phyloP scores from a whole-genome alignment of 1,140 invertebrate species.

The Gryon sp. region DNA sequence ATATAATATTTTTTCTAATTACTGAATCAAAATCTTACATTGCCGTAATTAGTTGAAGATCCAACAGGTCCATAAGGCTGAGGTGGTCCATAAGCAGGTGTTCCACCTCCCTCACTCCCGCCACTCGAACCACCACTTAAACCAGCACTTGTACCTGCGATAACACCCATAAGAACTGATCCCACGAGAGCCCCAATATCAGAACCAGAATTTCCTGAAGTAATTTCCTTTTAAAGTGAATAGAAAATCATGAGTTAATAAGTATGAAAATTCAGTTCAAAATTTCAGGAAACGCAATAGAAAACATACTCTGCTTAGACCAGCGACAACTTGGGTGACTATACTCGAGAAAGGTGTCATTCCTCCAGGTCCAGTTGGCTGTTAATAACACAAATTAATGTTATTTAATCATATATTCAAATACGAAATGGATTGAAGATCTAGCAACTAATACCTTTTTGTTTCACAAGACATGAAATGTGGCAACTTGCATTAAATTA shows the following conservation, averaged over 20 bases:
- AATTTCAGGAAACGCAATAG: background rate
- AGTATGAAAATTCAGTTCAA: constrained; percentile 26
- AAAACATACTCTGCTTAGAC: constrained; percentile 71
- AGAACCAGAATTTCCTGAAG: constrained; percentile 60
- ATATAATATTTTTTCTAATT: constrained; percentile 29
- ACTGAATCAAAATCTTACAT: constrained; percentile 20
- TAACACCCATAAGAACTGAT: constrained; percentile 69
- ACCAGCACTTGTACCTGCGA: constrained; percentile 73
- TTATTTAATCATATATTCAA: background rate
- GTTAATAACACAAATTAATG: constrained; percentile 19
- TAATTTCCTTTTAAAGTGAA: constrained; percentile 61
- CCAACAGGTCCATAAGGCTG: constrained; percentile 34
- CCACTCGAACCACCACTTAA: constrained; percentile 64
- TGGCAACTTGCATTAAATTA: too few species aligned
- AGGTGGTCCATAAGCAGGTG: constrained; percentile 23
- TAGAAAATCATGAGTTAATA: constrained; percentile 4
- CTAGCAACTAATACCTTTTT: background rate
- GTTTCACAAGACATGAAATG: too few species aligned
- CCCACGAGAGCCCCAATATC: constrained; percentile 71
- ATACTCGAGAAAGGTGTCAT: constrained; percentile 68
- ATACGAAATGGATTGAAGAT: background rate
- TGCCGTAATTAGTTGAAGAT: constrained; percentile 24
- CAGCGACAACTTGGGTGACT: constrained; percentile 68
- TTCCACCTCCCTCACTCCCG: background rate
- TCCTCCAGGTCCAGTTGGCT: constrained; percentile 70